Evolutionary conservation across 2,113 vertebrate species (phyloP), one percentile per base, ranked within the genome.

Genomic region (Phrynosoma platyrhinos): DNA sequence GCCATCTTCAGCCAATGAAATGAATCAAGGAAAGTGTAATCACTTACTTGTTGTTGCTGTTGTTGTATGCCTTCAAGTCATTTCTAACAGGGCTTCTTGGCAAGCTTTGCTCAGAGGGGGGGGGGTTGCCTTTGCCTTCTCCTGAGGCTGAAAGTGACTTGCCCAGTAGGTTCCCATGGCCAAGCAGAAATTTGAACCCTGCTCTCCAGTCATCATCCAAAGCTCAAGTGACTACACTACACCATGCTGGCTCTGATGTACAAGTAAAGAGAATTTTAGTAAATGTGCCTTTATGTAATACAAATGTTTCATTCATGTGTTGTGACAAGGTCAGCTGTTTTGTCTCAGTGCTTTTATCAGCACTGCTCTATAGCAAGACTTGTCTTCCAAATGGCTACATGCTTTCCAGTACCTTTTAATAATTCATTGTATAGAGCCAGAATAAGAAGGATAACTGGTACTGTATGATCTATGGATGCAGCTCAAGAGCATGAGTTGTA

Each of bases 391-490:
- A 90, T 84, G 86, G 74, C 53, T 93, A 76, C 69, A 20, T 74
- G 82, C 86, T 93, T 93, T 88, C 71, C 92, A 90, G 83, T 7
- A 0, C 68, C 58, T 91, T 92, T 95, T 91, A 94, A 95, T 94
- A 91, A 96, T 92, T 95, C 92, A 94, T 92, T 72, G 85, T 40
- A 89, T 87, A 95, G 84, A 90, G 85, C 79, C 85, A 72, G 77
- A 84, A 85, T 91, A 93, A 93, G 90, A 71, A 93, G 88, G 86
- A 91, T 92, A 93, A 95, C 91, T 92, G 92, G 84, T 75, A 85
- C 14, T 72, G 25, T 32, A 9, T 80, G 84, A 94, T 93, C 93
- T 90, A 83, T 82, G 77, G 83, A 53, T 89, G 86, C 68, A 92
- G 76, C 91, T 92, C 79, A 93, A 93, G 93, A 91, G 85, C 84